These are phyloP conservation scores for Ceyx erithaca DNA, from an alignment of 2,797 vertebrate genomes.

Conservation along the genomic window DNA sequence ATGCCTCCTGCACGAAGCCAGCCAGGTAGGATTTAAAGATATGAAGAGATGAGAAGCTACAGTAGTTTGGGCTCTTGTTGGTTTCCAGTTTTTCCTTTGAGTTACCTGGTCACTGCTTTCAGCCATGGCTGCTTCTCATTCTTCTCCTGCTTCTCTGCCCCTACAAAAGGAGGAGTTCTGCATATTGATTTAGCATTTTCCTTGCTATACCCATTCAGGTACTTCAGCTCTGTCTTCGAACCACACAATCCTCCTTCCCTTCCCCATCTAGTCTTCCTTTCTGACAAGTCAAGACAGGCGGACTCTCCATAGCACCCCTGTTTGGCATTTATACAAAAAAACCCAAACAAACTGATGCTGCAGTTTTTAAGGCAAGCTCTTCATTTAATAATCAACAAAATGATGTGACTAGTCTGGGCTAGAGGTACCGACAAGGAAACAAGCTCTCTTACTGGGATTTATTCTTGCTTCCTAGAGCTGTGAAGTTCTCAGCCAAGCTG, in stretches of 20 bases:
- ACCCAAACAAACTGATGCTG: not conserved
- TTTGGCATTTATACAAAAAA: not conserved
- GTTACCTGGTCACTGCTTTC: not conserved
- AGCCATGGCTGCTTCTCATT: rapidly evolving
- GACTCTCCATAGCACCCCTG: not conserved
- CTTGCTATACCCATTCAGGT: not conserved
- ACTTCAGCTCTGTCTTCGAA: not conserved
- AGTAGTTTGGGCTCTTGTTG: not conserved
- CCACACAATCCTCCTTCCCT: too few species aligned
- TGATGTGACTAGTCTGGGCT: not conserved
- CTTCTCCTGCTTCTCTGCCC: not conserved
- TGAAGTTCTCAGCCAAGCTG: slow-evolving; percentile 98
- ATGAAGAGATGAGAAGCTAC: not conserved
- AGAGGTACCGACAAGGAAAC: not conserved
- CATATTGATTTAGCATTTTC: not conserved
- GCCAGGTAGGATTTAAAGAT: not conserved
- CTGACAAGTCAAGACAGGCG: not conserved
- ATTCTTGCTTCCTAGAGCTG: slow-evolving; percentile 83
- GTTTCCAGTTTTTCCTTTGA: not conserved
- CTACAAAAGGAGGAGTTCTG: not conserved
- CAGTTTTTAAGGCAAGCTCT: not conserved
- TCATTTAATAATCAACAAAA: not conserved
- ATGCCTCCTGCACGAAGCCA: not conserved
- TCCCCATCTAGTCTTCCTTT: not conserved
- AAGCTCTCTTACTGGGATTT: not conserved